Conservation (phyloP, 2,797 vertebrate genomes). For the Buceros bicornis region DNA sequence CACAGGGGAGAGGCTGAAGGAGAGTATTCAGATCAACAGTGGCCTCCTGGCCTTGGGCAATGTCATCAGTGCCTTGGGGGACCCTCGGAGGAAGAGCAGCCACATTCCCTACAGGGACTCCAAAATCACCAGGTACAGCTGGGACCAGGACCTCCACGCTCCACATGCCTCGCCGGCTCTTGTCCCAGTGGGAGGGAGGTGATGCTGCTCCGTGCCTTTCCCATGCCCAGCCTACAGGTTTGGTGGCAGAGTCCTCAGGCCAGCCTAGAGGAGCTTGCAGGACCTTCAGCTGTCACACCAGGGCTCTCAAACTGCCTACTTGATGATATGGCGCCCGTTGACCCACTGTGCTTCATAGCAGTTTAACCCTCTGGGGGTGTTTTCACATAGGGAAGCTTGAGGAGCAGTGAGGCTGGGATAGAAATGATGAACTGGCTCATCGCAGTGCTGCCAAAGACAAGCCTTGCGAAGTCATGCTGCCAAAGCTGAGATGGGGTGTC, state of each 20-base stretch:
- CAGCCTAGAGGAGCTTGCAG: neutral
- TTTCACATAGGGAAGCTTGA: neutral
- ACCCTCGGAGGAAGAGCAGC: constrained; percentile 91
- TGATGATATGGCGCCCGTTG: neutral
- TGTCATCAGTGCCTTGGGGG: constrained; percentile 95
- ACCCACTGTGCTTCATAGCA: neutral
- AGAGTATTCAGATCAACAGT: constrained; percentile 98
- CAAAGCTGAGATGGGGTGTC: neutral
- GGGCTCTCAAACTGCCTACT: neutral
- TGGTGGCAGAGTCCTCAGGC: neutral
- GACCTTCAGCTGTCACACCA: neutral
- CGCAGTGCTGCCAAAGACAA: neutral
- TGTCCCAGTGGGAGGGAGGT: neutral
- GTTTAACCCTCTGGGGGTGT: neutral
- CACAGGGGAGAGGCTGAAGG: constrained; percentile 93
- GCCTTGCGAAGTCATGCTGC: neutral
- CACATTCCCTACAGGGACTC: constrained; percentile 98
- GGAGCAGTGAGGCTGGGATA: neutral
- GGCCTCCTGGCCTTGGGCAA: constrained; percentile 95
- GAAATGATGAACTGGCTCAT: neutral
- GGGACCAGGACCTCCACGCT: neutral
- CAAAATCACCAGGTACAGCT: constrained; percentile 93
- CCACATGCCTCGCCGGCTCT: fast-evolving
- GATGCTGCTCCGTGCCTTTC: neutral
- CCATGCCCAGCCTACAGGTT: neutral